Percentiles rank a stretch among this genome's conserved stretches.
Conservation (phyloP, 2,113 vertebrate species). For the Brachyhypopomus occidentalis region DNA sequence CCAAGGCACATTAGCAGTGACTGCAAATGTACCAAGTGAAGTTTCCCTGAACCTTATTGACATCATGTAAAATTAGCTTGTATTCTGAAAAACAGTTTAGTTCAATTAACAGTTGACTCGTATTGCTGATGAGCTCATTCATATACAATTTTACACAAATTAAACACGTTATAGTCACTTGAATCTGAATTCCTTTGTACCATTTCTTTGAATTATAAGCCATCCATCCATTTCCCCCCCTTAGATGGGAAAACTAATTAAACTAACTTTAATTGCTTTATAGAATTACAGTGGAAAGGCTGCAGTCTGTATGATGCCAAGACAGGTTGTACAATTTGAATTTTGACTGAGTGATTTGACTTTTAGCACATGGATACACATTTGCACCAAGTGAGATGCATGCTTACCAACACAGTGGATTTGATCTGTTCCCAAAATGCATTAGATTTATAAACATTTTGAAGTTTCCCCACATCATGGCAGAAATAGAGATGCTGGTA, state of each 20-base stretch:
- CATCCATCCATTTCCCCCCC: neutral
- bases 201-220: conserved; percentile 9
- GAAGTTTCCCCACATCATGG: neutral
- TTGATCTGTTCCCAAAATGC: neutral
- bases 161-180: neutral
- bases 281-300: conserved; percentile 8
- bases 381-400: conserved; percentile 1
- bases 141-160: conserved; percentile 13
- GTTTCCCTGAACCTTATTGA: conserved; percentile 50
- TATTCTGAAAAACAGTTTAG: conserved; percentile 6
- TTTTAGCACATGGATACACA: conserved; percentile 28
- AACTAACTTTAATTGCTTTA: neutral
- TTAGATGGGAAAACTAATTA: neutral
- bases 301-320: conserved; percentile 32
- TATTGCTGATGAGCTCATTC: conserved; percentile 46
- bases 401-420: conserved; percentile 18
- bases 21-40: conserved; percentile 48
- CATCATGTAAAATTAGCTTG: conserved; percentile 24
- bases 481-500: conserved; percentile 10
- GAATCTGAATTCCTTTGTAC: neutral
- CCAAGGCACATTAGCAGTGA: conserved; percentile 71
- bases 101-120: neutral
- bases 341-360: neutral
- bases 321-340: conserved; percentile 34
- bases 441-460: neutral